Conservation (phyloP, 2,888 invertebrate species). For the Bursaphelenchus okinawaensis region DNA sequence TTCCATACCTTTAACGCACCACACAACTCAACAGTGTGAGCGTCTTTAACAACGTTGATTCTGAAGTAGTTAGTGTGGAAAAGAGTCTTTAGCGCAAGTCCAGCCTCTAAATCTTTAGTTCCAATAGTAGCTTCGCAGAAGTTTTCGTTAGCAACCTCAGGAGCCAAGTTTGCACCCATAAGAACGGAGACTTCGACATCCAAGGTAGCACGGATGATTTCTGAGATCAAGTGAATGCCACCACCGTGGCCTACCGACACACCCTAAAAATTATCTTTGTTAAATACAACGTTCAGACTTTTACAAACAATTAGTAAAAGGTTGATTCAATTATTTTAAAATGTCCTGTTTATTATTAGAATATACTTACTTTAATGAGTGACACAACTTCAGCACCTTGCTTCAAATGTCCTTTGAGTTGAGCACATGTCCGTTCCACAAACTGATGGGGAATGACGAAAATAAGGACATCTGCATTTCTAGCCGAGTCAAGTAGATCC, state of each 20-base stretch:
- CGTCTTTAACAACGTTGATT: constrained; percentile 90
- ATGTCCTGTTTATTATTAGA: neutral
- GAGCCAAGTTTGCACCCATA: constrained; percentile 82
- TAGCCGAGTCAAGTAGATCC: constrained; percentile 75
- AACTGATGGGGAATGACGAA: constrained; percentile 98
- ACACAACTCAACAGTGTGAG: constrained; percentile 92
- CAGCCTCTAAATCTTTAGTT: constrained; percentile 41
- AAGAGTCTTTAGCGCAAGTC: constrained; percentile 71
- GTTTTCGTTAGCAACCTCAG: constrained; percentile 83
- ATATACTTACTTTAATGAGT: constrained; percentile 76
- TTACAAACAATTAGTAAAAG: neutral
- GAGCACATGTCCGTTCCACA: constrained; percentile 72
- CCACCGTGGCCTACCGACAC: constrained; percentile 25
- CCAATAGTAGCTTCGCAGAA: constrained; percentile 98
- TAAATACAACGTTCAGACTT: neutral
- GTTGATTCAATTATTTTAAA: neutral
- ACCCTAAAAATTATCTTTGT: constrained; percentile 30
- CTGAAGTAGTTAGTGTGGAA: constrained; percentile 92
- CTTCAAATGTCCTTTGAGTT: constrained; percentile 81
- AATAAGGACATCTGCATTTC: constrained; percentile 85
- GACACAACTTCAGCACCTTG: constrained; percentile 83
- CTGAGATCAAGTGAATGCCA: constrained; percentile 82
- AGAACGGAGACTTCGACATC: constrained; percentile 86
- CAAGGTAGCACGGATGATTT: constrained; percentile 79
- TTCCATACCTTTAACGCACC: constrained; percentile 92